phyloP scores from a whole-genome alignment of 2,113 vertebrate species.

The Perccottus glenii region DNA sequence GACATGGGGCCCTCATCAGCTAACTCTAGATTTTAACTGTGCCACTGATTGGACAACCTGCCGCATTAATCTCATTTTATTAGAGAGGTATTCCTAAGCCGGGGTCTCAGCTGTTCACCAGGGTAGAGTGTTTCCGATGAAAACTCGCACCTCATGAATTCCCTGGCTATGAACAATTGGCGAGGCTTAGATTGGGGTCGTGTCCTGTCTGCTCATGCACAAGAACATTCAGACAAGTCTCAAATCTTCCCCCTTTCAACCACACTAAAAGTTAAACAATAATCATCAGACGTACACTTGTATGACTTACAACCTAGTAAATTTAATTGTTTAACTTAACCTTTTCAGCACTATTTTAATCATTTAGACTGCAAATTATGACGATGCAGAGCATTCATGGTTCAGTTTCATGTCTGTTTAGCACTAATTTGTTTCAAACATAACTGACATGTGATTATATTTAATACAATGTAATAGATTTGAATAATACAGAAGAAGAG shows the following conservation, averaged over 20 bases:
- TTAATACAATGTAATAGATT: not conserved
- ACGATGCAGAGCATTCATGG: no score
- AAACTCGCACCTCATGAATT: slow-evolving; percentile 34
- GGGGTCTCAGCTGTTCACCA: slow-evolving; percentile 10
- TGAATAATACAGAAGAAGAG: not conserved
- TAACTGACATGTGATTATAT: not conserved
- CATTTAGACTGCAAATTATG: no score
- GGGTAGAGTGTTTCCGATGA: slow-evolving; percentile 22
- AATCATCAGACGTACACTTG: no score
- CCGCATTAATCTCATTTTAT: slow-evolving; percentile 39
- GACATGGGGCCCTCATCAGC: slow-evolving; percentile 38
- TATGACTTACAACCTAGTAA: no score
- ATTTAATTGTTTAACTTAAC: no score
- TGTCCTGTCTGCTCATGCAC: slow-evolving; percentile 13
- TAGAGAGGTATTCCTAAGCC: slow-evolving; percentile 24
- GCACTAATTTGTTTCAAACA: no score
- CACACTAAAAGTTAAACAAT: not conserved
- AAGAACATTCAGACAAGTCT: slow-evolving; percentile 7
- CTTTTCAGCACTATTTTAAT: no score
- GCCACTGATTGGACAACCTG: slow-evolving; percentile 38
- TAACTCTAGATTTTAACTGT: slow-evolving; percentile 41
- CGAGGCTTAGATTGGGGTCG: slow-evolving; percentile 20
- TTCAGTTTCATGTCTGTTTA: no score
- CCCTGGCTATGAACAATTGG: slow-evolving; percentile 5
- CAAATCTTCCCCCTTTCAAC: not conserved